Base-by-base conservation (phyloP, 2,113 vertebrate species). In the Rhinolophus ferrumequinum region DNA sequence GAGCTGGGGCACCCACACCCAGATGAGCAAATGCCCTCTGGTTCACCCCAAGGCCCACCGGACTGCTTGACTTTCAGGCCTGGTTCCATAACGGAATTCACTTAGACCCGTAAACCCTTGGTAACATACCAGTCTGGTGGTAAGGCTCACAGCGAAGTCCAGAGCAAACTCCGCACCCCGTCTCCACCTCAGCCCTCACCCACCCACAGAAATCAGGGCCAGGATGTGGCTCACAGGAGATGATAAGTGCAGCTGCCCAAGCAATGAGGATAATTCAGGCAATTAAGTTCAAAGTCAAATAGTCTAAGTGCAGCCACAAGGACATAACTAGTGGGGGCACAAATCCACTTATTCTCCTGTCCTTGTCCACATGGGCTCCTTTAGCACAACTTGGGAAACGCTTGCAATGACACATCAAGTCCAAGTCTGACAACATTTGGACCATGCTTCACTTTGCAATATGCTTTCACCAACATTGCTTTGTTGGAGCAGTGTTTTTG, bases 201-300 rank as follows among this genome's bases (percentile, higher is more conserved):
- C 38, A 56, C 28, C 47, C 75, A 64, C 41, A 89, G n/a, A 89
- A 93, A 75, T 47, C 67, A 90, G 69, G 70, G 18, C 24, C 9
- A 47, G 35, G 47, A 77, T 47, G 38, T 60, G 80, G 66, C 30
- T 13, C 50, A 70, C 8, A 26, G 21, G 69, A 58, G 19, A 41
- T 54, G 47, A 87, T 19, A 28, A 26, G 30, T 41, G 41, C 38
- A 88, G 50, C 44, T 87, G 28, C 44, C 30, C 18, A 64, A 81
- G 60, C 41, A 81, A 18, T 47, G 24, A 86, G 67, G 69, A 76
- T 54, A 72, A 86, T n/a, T 64, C 47, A 72, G 30, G 33, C 72
- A 62, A 75, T 72, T 18, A 83, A 79, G 50, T 72, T 95, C 93
- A 80, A 76, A 95, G 28, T 72, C 47, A 64, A 72, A 52, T n/a